Base-by-base conservation (phyloP, 2,113 vertebrate species). In the Rhinopomastus cyanomelas region DNA sequence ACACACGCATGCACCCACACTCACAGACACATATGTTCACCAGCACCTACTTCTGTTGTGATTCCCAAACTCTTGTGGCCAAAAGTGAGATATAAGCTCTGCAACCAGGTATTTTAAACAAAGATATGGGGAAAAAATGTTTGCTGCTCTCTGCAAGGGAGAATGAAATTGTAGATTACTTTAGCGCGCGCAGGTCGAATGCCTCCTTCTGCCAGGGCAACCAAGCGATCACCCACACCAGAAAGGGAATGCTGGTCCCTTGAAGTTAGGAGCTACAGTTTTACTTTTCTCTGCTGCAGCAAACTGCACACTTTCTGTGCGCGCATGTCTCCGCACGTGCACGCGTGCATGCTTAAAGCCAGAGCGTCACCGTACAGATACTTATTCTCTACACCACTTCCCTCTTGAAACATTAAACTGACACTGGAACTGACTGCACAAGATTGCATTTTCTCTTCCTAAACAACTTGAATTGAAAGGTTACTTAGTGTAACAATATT, bases 401-500 rank as follows among this genome's bases (percentile, higher is more conserved):
- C 97, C 97, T 98, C 97, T 96, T 97, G 97, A 98, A 97, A 98
- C 98, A 98, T 97, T 97, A 98, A 97, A 97, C 97, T 97, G 97
- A 98, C 98, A 98, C 97, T 97, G 97, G 97, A 98, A 98, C 97
- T 98, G 98, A 98, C 97, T 98, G 97, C 97, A 98, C 97, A 97
- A 98, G 98, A 98, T 98, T 98, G 97, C 97, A 98, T 98, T 98
- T 98, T 98, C 98, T 98, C 97, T 97, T 97, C 98, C 98, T 98
- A 98, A 98, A 98, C 97, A 98, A 98, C 97, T 97, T 97, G 98
- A 98, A 98, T 98, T 98, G 97, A 97, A 98, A 98, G 98, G 98
- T 98, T 98, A 98, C 98, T 98, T 98, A 97, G 98, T 98, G 98
- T 98, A 98, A 97, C 97, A 98, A 98, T 98, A 98, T 98, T 98